A percentile compares a stretch with the other conserved stretches of the same genome.
Conservation (phyloP, 2,797 vertebrate species). For the Phrynocephalus vlangalii region DNA sequence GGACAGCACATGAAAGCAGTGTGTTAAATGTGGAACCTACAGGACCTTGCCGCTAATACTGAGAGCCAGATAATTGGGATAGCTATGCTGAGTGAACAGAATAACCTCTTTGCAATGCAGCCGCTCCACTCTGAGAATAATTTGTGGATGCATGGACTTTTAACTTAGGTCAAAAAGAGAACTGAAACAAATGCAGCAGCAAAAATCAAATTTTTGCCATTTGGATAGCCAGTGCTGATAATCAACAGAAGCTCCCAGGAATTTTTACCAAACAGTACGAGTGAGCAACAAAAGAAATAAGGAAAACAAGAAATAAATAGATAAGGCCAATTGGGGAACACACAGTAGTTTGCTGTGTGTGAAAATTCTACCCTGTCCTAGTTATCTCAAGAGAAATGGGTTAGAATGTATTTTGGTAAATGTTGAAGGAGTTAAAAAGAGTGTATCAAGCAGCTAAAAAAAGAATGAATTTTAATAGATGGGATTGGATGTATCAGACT, state of each 20-base stretch:
- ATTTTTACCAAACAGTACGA: slow-evolving; percentile 12
- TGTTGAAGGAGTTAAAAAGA: background rate
- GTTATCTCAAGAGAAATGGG: background rate
- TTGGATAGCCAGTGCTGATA: background rate
- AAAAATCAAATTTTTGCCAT: slow-evolving; percentile 4
- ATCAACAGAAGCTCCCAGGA: background rate
- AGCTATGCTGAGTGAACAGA: slow-evolving; percentile 23
- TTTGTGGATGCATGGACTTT: slow-evolving; percentile 14
- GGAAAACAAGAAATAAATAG: background rate
- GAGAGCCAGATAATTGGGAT: slow-evolving; percentile 9
- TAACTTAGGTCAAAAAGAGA: slow-evolving; percentile 27
- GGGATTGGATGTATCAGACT: background rate
- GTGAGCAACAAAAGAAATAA: background rate
- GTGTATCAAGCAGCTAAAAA: background rate
- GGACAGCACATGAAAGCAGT: background rate
- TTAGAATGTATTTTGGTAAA: slow-evolving; percentile 3
- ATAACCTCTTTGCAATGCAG: slow-evolving; percentile 26
- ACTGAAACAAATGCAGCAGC: background rate
- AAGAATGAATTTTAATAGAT: background rate
- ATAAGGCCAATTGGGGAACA: background rate
- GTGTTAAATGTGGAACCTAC: fast-evolving
- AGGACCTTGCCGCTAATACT: slow-evolving; percentile 2
- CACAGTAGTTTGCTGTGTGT: background rate
- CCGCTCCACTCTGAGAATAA: slow-evolving; percentile 20
- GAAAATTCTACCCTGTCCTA: background rate